Percentiles rank a stretch among this genome's conserved stretches.
phyloP scores from a whole-genome alignment of 2,113 vertebrate species.

The Carassius auratus region DNA sequence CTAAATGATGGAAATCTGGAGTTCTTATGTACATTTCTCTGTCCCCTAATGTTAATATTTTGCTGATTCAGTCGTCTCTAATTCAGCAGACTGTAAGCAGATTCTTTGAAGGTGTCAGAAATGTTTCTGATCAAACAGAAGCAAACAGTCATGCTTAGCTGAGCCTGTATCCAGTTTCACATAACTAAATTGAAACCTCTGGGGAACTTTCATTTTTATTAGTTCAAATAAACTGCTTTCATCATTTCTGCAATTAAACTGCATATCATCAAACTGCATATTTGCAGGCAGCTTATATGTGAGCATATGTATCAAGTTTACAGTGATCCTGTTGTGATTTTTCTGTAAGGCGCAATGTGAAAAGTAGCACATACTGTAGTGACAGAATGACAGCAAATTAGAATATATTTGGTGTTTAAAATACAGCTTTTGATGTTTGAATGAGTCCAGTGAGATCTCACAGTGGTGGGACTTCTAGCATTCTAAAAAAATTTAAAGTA shows the following conservation, averaged over 20 bases:
- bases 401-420: background rate
- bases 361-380: background rate
- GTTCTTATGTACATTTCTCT: constrained; percentile 21
- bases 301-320: background rate
- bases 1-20: constrained; percentile 34
- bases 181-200: constrained; percentile 27
- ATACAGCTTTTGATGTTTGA: constrained; percentile 11
- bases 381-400: background rate
- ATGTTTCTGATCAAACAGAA: constrained; percentile 33
- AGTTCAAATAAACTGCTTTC: constrained; percentile 10
- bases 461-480: background rate
- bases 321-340: background rate
- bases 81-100: constrained; percentile 1
- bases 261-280: background rate
- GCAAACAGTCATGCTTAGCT: constrained; percentile 2
- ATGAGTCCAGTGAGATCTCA: background rate
- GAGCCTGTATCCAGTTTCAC: background rate
- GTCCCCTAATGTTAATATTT: constrained; percentile 31
- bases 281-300: background rate
- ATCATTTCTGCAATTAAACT: background rate
- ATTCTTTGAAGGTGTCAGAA: constrained; percentile 37
- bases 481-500: background rate
- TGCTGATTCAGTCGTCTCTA: constrained; percentile 21
- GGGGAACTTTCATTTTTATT: background rate
- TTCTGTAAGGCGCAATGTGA: background rate